phyloP scores from a whole-genome alignment of 2,888 invertebrate genomes.

The Margaritifera margaritifera region DNA sequence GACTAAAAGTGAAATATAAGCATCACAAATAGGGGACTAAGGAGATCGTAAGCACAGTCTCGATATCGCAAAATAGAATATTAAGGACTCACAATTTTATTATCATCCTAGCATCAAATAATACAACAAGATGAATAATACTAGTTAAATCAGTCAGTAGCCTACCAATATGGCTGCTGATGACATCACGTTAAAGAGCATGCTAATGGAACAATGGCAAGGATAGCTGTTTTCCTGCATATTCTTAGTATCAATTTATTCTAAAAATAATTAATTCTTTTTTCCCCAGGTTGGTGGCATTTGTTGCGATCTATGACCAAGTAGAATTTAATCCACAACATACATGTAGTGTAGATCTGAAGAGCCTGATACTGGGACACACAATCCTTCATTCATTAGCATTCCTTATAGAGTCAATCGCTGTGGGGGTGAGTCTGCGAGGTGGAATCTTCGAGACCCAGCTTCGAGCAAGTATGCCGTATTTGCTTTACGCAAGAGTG shows the following conservation, averaged over 20 bases:
- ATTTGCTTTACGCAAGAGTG: conserved; percentile 85
- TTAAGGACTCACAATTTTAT: no score
- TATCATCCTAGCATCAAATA: no score
- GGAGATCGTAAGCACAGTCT: no score
- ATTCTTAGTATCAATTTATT: background rate
- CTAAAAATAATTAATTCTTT: conserved; percentile 14
- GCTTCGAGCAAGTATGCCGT: conserved; percentile 83
- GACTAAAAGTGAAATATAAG: no score
- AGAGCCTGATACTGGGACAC: conserved; percentile 79
- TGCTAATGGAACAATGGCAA: no score
- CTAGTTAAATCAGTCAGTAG: no score
- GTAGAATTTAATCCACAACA: conserved; percentile 76
- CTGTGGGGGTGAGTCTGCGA: conserved; percentile 84
- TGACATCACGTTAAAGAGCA: no score
- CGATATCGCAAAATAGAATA: no score
- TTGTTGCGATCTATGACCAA: conserved; percentile 77
- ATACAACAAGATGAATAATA: no score
- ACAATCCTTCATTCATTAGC: conserved; percentile 77
- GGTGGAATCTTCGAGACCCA: conserved; percentile 87
- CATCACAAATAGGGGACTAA: no score
- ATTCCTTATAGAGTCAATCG: conserved; percentile 79
- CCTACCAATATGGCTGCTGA: no score
- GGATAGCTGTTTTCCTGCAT: no score
- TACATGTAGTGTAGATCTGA: conserved; percentile 67
- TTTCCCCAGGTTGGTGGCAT: conserved; percentile 78